Base-by-base conservation (phyloP, 2,888 invertebrate species). In the Drosophila neutralis region DNA sequence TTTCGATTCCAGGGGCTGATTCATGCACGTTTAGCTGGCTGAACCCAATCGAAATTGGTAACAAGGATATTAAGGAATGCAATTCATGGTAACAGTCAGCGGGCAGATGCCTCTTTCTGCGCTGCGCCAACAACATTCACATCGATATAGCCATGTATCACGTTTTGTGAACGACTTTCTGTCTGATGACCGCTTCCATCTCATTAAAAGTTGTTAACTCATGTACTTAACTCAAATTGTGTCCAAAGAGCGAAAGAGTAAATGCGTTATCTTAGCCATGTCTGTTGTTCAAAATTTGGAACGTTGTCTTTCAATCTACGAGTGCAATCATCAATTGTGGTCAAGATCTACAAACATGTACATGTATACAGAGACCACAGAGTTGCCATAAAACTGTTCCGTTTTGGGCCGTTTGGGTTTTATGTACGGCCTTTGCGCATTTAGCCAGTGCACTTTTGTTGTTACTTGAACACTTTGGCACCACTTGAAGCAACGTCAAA, bases 401-500 rank as follows among this genome's bases (percentile, higher is more conserved):
- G 15, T 45, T 45, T 45, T 45, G 45, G 45, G 45, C 15, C 8
- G 45, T 45, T 15, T 45, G 13, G 4, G 45, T 24, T 24, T 24
- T 45, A 15, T 21, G 24, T 1, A 15, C 15, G 15, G 15, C 8
- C 15, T 45, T 45, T 45, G 45, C 24, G 24, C 45, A 45, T 45
- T 45, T 45, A 15, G 24, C 45, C 45, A 24, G 15, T 24, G 15
- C 45, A 45, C 45, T 45, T 45, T 45, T 45, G 45, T 45, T 45
- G 45, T 45, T 45, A 24, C 61, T 71, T 45, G 56, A 80, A 69
- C 86, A 81, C 86, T 89, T 83, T 66, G 61, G 73, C 57, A 66
- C 56, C 69, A 69, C 81, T 88, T 74, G 53, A 88, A 71, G 71
- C 45, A 73, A 68, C 67, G 74, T 76, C 82, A 89, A 90, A 87